phyloP scores from a whole-genome alignment of 2,888 invertebrate species.

The Trachelus stipa region DNA sequence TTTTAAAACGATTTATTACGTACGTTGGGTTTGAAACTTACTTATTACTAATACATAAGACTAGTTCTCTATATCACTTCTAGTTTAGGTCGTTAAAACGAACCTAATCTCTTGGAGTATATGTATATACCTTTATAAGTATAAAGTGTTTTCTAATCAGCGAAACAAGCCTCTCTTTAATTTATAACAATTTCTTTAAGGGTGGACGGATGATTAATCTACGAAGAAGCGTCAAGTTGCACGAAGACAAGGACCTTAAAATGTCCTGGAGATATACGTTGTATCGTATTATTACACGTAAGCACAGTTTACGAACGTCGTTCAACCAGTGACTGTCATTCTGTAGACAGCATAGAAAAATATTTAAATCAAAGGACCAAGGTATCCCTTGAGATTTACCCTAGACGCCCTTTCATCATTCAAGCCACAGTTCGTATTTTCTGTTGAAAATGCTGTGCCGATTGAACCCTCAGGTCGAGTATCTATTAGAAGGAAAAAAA shows the following conservation, averaged over 20 bases:
- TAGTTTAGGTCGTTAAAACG: background rate
- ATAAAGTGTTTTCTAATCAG: background rate
- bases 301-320: background rate
- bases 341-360: constrained; percentile 20
- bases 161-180: background rate
- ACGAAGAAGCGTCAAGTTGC: background rate
- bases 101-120: background rate
- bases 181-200: background rate
- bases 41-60: background rate
- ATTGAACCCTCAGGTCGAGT: constrained; percentile 37
- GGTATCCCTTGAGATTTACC: background rate
- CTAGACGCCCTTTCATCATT: background rate
- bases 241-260: background rate
- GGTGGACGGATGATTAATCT: background rate
- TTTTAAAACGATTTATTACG: background rate
- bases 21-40: background rate
- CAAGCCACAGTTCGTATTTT: constrained; percentile 18
- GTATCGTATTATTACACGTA: background rate
- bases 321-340: background rate
- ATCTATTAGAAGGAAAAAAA: constrained; percentile 32
- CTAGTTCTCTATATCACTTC: background rate
- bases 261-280: background rate
- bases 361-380: constrained; percentile 24
- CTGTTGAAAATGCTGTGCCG: constrained; percentile 39
- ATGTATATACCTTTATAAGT: background rate